Evolutionary conservation across 2,888 invertebrate species (phyloP), one percentile per base, ranked within the genome.

Genomic region (Cremastobaeus sp.): DNA sequence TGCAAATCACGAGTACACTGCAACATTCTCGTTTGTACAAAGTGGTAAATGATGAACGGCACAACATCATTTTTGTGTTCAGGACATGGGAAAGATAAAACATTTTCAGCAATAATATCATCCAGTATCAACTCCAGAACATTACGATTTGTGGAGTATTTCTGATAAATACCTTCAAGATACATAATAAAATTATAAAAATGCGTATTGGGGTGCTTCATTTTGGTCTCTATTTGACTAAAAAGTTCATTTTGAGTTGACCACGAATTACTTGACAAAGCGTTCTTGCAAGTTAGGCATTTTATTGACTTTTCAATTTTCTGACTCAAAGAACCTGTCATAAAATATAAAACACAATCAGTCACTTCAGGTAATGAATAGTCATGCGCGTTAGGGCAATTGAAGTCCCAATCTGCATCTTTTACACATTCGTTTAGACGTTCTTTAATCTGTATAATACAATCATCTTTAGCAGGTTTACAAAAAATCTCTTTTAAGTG

Each of bases 261-360:
- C 37, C 37, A 37, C 15, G 37, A 11, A 9, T 37, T 12, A 4
- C 15, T 12, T 9, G 37, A 14, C 4, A 37, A 9, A 14, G 14
- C 3, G 12, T 37, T 37, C 1, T 14, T 37, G 15, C 14, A 37
- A 11, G 4, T 14, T 37, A 14, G 14, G 15, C 37, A 37, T 15
- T 37, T 37, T 37, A 37, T 14, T 2, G 1, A 37, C 15, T 37
- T 37, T 25, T 3, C 3, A 25, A 25, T 25, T 3, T 8, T 3
- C 3, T 25, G 4, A 25, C 3, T 25, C 25, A 25, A 25, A 3
- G 8, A 25, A 5, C 4, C 3, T 5, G 25, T 25, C 25, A 25
- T 25, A 18, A n/a, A 39, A 39, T 39, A 39, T 5, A 39, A 18
- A 8, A 18, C 39, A 9, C 18, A 39, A 39, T 39, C 39, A 11